These are phyloP conservation scores for Platichthys flesus DNA, from an alignment of 2,113 vertebrate genomes.

Conservation along the genomic window DNA sequence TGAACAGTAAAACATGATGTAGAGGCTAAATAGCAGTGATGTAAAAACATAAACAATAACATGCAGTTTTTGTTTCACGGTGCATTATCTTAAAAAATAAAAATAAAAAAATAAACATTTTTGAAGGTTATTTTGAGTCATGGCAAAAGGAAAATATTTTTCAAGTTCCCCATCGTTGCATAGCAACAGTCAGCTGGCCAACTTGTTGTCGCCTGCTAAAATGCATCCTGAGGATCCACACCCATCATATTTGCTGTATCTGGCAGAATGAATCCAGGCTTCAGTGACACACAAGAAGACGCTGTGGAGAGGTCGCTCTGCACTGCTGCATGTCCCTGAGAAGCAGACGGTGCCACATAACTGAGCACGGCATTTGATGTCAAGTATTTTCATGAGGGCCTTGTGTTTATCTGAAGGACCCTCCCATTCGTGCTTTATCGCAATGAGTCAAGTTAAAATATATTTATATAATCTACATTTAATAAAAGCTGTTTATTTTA, in stretches of 20 bases:
- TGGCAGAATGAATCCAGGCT: constrained; percentile 24
- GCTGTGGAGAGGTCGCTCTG: neutral
- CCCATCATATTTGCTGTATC: constrained; percentile 35
- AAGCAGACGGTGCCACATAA: constrained; percentile 19
- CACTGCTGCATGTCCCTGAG: constrained; percentile 10
- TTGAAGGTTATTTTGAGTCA: constrained; percentile 52
- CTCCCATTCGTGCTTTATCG: constrained; percentile 39
- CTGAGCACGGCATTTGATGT: constrained; percentile 11
- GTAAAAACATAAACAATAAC: neutral
- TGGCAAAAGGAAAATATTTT: constrained; percentile 33
- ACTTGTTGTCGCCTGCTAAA: constrained; percentile 41
- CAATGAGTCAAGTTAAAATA: constrained; percentile 29
- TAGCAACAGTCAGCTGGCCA: constrained; percentile 61
- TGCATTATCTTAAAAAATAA: constrained; percentile 1
- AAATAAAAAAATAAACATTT: constrained; percentile 5
- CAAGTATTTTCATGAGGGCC: constrained; percentile 30
- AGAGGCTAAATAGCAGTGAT: neutral
- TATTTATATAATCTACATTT: constrained; percentile 18
- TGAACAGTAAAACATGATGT: no score
- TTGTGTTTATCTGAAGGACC: constrained; percentile 53
- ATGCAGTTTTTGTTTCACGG: neutral
- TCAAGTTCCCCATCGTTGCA: constrained; percentile 55
- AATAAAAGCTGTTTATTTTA: constrained; percentile 25
- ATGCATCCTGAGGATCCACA: constrained; percentile 46
- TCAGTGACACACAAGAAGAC: neutral